Conservation (phyloP, 2,797 vertebrate species). For the Enteromius viviparus region DNA sequence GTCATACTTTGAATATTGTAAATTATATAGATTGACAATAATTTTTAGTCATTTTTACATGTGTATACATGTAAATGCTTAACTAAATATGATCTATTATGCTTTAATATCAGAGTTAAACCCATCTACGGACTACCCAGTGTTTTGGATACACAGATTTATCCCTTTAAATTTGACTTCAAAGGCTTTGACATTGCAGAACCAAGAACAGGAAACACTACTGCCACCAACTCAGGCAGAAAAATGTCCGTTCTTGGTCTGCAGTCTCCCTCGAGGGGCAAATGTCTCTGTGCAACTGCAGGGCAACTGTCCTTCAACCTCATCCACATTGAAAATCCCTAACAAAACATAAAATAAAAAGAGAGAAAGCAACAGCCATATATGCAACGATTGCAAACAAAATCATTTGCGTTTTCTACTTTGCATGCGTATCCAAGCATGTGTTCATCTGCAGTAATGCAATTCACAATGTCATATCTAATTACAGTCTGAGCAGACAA, state of each 20-base stretch:
- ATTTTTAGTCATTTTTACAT: not conserved
- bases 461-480: constrained; percentile 69
- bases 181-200: constrained; percentile 5
- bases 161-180: no score
- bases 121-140: not conserved
- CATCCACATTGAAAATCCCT: constrained; percentile 57
- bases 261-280: constrained; percentile 61
- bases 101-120: not conserved
- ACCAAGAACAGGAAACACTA: constrained; percentile 18
- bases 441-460: constrained; percentile 73
- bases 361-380: not conserved
- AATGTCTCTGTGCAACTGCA: constrained; percentile 41
- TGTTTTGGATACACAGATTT: not conserved
- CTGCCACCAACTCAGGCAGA: constrained; percentile 43
- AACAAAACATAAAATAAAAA: not conserved
- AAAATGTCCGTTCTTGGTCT: constrained; percentile 61
- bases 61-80: not conserved
- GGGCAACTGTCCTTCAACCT: constrained; percentile 68
- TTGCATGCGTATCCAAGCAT: constrained; percentile 64
- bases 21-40: not conserved
- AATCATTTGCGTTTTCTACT: constrained; percentile 60
- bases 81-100: not conserved
- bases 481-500: constrained; percentile 62
- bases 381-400: constrained; percentile 43
- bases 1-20: not conserved